These are phyloP conservation scores for Smithornis capensis DNA, from an alignment of 2,113 vertebrate species.

Conservation along the genomic window DNA sequence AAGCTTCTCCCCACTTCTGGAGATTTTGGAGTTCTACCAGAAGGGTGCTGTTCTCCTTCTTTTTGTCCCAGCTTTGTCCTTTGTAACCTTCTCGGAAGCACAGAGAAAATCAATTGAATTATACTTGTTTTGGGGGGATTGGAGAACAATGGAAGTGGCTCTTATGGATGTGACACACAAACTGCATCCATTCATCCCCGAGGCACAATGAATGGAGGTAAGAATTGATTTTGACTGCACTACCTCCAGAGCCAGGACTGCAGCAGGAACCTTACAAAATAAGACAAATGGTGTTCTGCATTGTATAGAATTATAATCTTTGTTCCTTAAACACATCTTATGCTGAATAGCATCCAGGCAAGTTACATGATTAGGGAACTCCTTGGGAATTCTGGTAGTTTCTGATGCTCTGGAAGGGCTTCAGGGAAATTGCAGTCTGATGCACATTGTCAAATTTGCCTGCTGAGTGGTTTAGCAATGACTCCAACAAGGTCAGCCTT, in stretches of 20 bases:
- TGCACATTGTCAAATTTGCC: not conserved
- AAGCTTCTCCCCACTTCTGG: not conserved
- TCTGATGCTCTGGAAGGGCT: not conserved
- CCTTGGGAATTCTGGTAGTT: not conserved
- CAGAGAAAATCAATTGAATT: constrained; percentile 26
- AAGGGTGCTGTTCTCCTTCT: not conserved
- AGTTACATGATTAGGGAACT: not conserved
- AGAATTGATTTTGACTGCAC: constrained; percentile 65
- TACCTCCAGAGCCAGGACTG: constrained; percentile 31
- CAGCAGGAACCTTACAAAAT: constrained; percentile 48
- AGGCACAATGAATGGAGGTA: constrained; percentile 59
- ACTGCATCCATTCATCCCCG: constrained; percentile 35
- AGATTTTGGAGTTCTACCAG: not conserved
- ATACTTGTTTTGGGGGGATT: constrained; percentile 19
- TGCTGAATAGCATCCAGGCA: constrained; percentile 18
- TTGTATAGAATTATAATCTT: constrained; percentile 52
- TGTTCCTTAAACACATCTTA: constrained; percentile 63
- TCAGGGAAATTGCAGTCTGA: not conserved
- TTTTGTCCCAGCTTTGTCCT: not conserved
- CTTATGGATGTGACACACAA: constrained; percentile 4
- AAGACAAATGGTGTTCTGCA: constrained; percentile 65
- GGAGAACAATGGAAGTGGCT: constrained; percentile 35
- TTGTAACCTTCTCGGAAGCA: not conserved
- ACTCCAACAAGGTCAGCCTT: not conserved
- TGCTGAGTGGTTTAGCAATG: not conserved